Conservation (phyloP, 2,797 vertebrate species). For the Poliocrania exsul region DNA sequence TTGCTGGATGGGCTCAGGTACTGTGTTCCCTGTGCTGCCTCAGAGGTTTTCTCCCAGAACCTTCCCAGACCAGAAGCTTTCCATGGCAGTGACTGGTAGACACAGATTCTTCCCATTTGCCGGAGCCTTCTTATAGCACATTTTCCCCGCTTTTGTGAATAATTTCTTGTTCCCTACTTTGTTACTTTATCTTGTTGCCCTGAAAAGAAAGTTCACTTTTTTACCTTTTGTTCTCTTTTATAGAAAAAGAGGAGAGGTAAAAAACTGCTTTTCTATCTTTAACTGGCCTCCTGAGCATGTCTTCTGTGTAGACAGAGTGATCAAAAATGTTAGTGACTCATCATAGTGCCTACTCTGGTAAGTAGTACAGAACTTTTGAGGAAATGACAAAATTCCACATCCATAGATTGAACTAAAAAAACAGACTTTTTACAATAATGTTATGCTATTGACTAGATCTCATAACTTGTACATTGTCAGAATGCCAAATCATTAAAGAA, state of each 20-base stretch:
- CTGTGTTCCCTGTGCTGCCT: background rate
- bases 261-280: background rate
- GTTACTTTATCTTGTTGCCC: background rate
- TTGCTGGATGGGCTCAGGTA: background rate
- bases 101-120: background rate
- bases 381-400: background rate
- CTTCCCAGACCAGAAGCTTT: background rate
- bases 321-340: constrained; percentile 26
- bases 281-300: background rate
- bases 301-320: background rate
- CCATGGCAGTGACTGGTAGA: background rate
- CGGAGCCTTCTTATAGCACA: background rate
- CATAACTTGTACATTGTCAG: background rate
- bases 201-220: background rate
- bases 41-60: background rate
- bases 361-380: background rate
- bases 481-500: background rate
- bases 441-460: background rate
- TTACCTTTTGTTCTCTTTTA: background rate
- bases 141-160: background rate
- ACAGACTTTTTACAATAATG: background rate
- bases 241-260: background rate
- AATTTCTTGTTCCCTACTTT: background rate
- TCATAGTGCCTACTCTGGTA: background rate
- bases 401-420: background rate